Percentiles rank a stretch among this genome's conserved stretches.
phyloP scores from a whole-genome alignment of 2,797 vertebrate species.

The Anableps anableps region DNA sequence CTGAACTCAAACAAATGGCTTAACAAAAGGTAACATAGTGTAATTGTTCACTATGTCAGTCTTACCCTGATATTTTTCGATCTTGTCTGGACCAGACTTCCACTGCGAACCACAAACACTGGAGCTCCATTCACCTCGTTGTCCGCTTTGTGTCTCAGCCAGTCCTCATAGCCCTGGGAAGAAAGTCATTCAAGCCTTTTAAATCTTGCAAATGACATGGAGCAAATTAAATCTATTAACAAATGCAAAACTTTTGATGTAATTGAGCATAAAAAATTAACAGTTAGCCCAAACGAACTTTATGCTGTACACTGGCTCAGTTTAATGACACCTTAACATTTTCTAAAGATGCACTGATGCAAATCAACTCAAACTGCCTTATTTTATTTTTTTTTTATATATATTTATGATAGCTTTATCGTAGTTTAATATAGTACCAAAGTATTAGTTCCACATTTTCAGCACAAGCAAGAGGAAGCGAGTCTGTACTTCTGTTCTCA shows the following conservation, averaged over 20 bases:
- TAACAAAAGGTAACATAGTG: too few species aligned
- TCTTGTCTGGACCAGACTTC: constrained; percentile 96
- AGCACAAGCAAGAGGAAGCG: constrained; percentile 35
- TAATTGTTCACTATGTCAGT: too few species aligned
- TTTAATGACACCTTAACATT: background rate
- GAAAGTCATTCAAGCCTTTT: background rate
- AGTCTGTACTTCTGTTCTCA: constrained; percentile 65
- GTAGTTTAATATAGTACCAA: background rate
- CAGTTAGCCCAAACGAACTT: background rate
- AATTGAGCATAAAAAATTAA: background rate
- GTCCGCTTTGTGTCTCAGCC: constrained; percentile 97
- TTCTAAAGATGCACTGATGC: background rate
- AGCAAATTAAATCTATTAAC: background rate
- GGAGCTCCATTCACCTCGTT: constrained; percentile 98
- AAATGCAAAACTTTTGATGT: background rate
- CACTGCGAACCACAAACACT: constrained; percentile 96
- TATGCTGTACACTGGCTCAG: background rate
- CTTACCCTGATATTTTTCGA: constrained; percentile 98
- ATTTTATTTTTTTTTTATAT: too few species aligned
- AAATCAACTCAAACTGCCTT: background rate
- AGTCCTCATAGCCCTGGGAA: constrained; percentile 94
- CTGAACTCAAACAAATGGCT: background rate
- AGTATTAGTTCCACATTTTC: constrained; percentile 40
- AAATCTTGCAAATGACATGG: background rate
- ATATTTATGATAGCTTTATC: too few species aligned